A percentile compares a stretch with the other conserved stretches of the same genome.
phyloP scores from a whole-genome alignment of 2,113 vertebrate genomes.

The Sciurus niger region DNA sequence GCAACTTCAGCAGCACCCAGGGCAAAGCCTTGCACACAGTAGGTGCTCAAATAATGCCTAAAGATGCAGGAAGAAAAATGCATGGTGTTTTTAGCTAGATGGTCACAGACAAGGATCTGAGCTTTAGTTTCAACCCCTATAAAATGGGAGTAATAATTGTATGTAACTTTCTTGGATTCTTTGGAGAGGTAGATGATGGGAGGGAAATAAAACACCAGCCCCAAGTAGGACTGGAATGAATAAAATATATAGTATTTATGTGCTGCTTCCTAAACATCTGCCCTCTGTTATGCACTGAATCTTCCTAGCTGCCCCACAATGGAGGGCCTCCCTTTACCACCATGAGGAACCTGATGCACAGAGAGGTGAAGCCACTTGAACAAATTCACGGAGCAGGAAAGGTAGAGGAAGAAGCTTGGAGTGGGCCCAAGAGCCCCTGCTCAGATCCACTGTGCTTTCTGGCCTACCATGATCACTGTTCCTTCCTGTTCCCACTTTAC shows the following conservation, averaged over 20 bases:
- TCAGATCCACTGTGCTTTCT: no score
- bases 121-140: not conserved
- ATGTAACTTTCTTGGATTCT: not conserved
- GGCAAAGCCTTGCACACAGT: not conserved
- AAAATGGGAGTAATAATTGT: not conserved
- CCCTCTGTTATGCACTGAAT: no score
- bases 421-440: no score
- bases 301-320: not conserved
- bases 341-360: not conserved
- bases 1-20: not conserved
- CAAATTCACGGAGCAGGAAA: no score
- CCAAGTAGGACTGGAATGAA: no score
- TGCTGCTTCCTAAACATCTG: no score
- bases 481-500: rapidly evolving
- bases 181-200: no score
- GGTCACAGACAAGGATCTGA: not conserved
- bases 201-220: not conserved
- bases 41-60: not conserved
- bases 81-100: not conserved
- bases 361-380: no score
- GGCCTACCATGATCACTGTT: no score
- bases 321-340: not conserved
- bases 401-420: no score
- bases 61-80: not conserved
- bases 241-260: not conserved